phyloP scores from a whole-genome alignment of 1,140 invertebrate species.

The Hypothenemus hampei region DNA sequence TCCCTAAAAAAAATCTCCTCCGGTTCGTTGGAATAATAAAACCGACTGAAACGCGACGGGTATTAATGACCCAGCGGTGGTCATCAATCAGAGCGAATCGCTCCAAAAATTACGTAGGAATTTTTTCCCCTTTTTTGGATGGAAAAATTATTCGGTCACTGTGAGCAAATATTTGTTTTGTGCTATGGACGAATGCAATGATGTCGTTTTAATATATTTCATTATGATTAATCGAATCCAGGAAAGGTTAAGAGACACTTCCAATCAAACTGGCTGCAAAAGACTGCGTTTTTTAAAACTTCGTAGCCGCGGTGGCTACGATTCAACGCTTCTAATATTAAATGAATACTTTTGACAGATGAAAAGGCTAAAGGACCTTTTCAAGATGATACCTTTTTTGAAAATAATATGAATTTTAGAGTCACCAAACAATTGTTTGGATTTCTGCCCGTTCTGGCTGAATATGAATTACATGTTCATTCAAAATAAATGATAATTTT shows the following conservation, averaged over 20 bases:
- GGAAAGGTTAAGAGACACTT: neutral
- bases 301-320: too few species aligned
- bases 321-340: too few species aligned
- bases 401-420: too few species aligned
- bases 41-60: conserved; percentile 9
- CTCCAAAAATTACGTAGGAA: conserved; percentile 4
- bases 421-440: too few species aligned
- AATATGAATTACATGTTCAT: too few species aligned
- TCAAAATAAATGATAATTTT: neutral
- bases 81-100: conserved; percentile 13
- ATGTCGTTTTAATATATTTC: neutral
- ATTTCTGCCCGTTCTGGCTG: too few species aligned
- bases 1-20: conserved; percentile 1
- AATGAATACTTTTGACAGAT: too few species aligned
- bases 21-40: conserved; percentile 10
- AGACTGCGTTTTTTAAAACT: too few species aligned
- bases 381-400: too few species aligned
- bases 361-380: too few species aligned
- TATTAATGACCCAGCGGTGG: conserved; percentile 9
- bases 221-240: neutral
- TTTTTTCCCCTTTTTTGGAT: neutral
- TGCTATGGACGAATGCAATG: neutral
- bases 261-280: too few species aligned
- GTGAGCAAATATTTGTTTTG: neutral
- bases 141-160: conserved; percentile 5